A percentile compares a stretch with the other conserved stretches of the same genome.
phyloP scores from a whole-genome alignment of 1,140 invertebrate species.

The Aphaenogaster floridana region DNA sequence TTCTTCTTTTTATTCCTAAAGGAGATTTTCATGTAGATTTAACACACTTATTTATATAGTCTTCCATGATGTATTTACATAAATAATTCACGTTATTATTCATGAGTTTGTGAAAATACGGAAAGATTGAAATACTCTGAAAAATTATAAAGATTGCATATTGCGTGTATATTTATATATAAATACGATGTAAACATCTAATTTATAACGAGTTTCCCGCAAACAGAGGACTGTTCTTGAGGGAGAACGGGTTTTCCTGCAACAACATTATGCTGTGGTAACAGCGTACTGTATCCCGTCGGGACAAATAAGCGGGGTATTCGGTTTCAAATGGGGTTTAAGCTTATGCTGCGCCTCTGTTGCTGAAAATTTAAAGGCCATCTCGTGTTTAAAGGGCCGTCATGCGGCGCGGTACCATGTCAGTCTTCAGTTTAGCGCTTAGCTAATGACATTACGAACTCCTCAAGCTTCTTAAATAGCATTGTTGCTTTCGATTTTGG shows the following conservation, averaged over 20 bases:
- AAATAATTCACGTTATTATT: slow-evolving; percentile 5
- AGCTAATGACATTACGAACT: slow-evolving; percentile 22
- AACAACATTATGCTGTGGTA: slow-evolving; percentile 24
- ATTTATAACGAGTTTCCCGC: slow-evolving; percentile 45
- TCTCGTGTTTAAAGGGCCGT: slow-evolving; percentile 20
- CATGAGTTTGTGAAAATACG: neutral
- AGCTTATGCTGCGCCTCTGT: slow-evolving; percentile 26
- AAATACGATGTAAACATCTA: slow-evolving; percentile 47
- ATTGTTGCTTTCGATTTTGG: neutral
- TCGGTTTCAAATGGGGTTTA: slow-evolving; percentile 63
- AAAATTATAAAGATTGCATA: neutral
- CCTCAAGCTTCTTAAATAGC: neutral
- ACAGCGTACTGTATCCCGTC: slow-evolving; percentile 35
- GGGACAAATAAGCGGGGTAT: slow-evolving; percentile 60
- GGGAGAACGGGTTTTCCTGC: slow-evolving; percentile 42
- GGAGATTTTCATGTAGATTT: neutral
- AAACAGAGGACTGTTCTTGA: neutral
- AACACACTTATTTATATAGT: slow-evolving; percentile 3
- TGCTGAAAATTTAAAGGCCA: slow-evolving; percentile 56
- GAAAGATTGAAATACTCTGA: neutral
- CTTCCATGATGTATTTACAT: neutral
- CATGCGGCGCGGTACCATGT: neutral
- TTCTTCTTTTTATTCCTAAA: neutral
- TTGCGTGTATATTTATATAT: neutral
- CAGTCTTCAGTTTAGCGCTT: neutral